phyloP scores from a whole-genome alignment of 1,140 invertebrate genomes.

The Telenomus remus region DNA sequence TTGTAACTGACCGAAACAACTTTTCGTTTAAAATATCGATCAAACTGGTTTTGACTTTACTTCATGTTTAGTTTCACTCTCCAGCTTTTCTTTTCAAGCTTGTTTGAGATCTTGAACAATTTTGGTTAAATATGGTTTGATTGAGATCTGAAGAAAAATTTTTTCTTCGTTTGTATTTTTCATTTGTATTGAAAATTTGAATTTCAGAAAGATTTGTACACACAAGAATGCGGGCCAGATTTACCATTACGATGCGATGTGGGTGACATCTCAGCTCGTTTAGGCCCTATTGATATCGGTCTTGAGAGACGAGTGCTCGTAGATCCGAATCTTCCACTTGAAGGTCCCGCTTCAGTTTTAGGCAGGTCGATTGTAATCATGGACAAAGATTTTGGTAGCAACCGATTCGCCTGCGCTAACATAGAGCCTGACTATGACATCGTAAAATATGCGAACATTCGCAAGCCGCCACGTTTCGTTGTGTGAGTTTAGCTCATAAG shows the following conservation, averaged over 20 bases:
- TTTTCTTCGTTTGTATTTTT: not conserved
- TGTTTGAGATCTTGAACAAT: too few species aligned
- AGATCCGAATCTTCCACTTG: constrained; percentile 92
- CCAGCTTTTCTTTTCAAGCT: too few species aligned
- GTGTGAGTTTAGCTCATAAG: constrained; percentile 79
- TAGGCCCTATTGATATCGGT: constrained; percentile 90
- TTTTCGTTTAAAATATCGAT: too few species aligned
- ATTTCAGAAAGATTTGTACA: constrained; percentile 88
- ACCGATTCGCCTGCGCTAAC: constrained; percentile 92
- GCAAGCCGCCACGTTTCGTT: constrained; percentile 90
- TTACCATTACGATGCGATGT: constrained; percentile 93
- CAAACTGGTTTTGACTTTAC: too few species aligned
- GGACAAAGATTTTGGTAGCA: constrained; percentile 81
- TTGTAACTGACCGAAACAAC: too few species aligned
- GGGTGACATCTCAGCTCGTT: constrained; percentile 90
- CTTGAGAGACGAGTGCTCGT: constrained; percentile 85
- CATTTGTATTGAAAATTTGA: not conserved
- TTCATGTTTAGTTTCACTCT: too few species aligned
- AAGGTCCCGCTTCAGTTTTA: constrained; percentile 84
- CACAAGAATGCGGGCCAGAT: constrained; percentile 88
- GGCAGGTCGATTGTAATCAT: constrained; percentile 91
- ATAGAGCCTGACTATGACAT: constrained; percentile 93
- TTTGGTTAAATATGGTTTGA: too few species aligned
- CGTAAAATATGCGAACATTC: constrained; percentile 91
- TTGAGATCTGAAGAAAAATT: too few species aligned